These are phyloP conservation scores for Telenomus remus DNA, from an alignment of 1,140 invertebrate genomes.

Conservation along the genomic window DNA sequence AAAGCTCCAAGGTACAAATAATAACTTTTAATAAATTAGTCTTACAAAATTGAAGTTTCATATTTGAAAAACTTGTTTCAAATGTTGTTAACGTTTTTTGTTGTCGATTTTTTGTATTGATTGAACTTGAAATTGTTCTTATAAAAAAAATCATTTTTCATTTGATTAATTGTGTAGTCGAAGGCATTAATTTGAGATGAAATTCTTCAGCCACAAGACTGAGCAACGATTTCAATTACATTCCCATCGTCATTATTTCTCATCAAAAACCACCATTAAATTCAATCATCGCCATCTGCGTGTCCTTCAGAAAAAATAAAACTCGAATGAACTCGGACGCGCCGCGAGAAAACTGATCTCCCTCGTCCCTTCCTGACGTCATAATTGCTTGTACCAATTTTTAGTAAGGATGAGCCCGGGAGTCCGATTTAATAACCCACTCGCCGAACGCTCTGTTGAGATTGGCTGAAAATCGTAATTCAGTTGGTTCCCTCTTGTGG, in stretches of 20 bases:
- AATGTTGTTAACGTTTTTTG: too few species aligned
- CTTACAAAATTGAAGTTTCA: too few species aligned
- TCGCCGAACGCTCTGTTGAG: background rate
- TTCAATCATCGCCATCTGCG: conserved; percentile 1
- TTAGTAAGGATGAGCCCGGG: background rate
- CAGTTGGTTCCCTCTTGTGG: background rate
- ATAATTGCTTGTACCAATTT: background rate
- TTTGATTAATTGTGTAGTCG: too few species aligned
- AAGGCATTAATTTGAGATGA: too few species aligned
- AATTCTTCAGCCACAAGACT: too few species aligned
- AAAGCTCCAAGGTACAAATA: too few species aligned
- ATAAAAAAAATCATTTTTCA: too few species aligned
- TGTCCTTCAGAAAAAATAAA: conserved; percentile 1
- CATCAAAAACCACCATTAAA: conserved; percentile 9
- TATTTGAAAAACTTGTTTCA: too few species aligned
- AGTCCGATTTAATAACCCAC: conserved; percentile 3
- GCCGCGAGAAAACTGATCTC: background rate
- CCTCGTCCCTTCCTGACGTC: background rate
- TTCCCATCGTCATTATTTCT: conserved; percentile 3
- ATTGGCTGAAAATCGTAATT: conserved; percentile 2
- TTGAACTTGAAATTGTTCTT: too few species aligned
- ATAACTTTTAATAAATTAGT: too few species aligned
- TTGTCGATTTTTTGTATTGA: too few species aligned
- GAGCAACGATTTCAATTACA: background rate
- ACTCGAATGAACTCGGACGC: background rate